Evolutionary conservation across 2,113 vertebrate species (phyloP), one percentile per base, ranked within the genome.

Genomic region (Poeciliopsis prolifica): DNA sequence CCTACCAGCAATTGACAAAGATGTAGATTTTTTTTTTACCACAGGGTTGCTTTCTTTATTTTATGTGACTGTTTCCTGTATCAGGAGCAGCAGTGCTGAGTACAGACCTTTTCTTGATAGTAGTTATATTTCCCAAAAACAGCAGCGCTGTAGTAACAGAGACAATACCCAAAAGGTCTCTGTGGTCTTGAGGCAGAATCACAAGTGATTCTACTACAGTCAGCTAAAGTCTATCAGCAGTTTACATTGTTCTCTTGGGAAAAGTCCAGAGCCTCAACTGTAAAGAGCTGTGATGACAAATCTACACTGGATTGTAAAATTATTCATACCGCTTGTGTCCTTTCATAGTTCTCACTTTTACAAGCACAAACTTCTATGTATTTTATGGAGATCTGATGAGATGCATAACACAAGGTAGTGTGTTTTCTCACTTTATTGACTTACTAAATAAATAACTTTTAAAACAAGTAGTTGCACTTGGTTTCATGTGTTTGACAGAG

Each of bases 151-250:
- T 65, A 58, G 24, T 61, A 19, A 62, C 6, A 65, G 22, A 70
- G 15, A 71, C n/a, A 65, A 77, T 68, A 62, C 72, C 69, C 54
- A 68, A 70, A 65, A 77, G 65, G 26, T 74, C 65, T 71, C 60
- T 40, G 26, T 63, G 19, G 65, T 68, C 44, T 60, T 79, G 13
- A 19, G 61, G 71, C 66, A 75, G 68, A 74, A 78, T 74, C 62
- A 61, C 40, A 1, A 68, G 48, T 68, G 3, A 79, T 84, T 77
- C 78, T 26, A 65, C 80, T 54, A 64, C 65, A 79, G 70, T 72
- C 69, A 78, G 69, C 68, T 42, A 60, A 74, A 72, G 66, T 3
- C 44, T 70, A 54, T 1, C 17, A 40, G 71, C n/a, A 48, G 29
- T 69, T 29, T 17, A 63, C 71, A 48, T n/a, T 65, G 62, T 44